These are phyloP conservation scores for Cheilosia vernalis DNA, from an alignment of 2,888 invertebrate genomes.

Conservation along the genomic window DNA sequence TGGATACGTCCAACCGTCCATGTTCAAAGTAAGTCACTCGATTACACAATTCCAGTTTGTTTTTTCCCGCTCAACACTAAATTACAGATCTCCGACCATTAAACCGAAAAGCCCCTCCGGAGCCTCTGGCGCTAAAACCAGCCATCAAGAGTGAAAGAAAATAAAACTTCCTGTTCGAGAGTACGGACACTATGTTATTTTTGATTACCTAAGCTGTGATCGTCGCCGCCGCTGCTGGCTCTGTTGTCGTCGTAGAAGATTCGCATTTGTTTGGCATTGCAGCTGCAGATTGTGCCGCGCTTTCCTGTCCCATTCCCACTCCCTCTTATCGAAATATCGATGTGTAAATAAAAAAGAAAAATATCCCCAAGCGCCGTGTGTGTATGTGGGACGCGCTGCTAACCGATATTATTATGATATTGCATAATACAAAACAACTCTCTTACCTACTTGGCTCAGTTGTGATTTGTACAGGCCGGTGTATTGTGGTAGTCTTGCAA, in stretches of 20 bases:
- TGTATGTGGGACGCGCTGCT: constrained; percentile 81
- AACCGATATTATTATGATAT: constrained; percentile 78
- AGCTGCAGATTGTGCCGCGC: constrained; percentile 36
- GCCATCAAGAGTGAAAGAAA: constrained; percentile 26
- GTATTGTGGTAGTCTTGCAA: constrained; percentile 20
- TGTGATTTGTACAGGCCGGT: not conserved
- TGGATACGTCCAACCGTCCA: constrained; percentile 3
- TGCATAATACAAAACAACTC: constrained; percentile 45
- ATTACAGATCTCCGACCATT: constrained; percentile 18
- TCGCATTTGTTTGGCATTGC: constrained; percentile 50
- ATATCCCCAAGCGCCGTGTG: not conserved
- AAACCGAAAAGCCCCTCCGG: not conserved
- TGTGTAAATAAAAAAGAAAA: constrained; percentile 24
- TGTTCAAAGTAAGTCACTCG: not conserved
- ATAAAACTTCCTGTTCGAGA: constrained; percentile 61
- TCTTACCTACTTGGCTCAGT: constrained; percentile 4
- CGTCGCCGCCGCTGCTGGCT: not conserved
- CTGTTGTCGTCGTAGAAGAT: constrained; percentile 19
- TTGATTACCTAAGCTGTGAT: constrained; percentile 52
- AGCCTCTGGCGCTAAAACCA: constrained; percentile 24
- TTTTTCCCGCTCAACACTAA: constrained; percentile 20
- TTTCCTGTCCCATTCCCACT: not conserved
- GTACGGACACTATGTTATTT: constrained; percentile 53
- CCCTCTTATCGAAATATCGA: not conserved
- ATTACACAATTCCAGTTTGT: constrained; percentile 44